phyloP scores from a whole-genome alignment of 2,113 vertebrate species.

The Pavo muticus region DNA sequence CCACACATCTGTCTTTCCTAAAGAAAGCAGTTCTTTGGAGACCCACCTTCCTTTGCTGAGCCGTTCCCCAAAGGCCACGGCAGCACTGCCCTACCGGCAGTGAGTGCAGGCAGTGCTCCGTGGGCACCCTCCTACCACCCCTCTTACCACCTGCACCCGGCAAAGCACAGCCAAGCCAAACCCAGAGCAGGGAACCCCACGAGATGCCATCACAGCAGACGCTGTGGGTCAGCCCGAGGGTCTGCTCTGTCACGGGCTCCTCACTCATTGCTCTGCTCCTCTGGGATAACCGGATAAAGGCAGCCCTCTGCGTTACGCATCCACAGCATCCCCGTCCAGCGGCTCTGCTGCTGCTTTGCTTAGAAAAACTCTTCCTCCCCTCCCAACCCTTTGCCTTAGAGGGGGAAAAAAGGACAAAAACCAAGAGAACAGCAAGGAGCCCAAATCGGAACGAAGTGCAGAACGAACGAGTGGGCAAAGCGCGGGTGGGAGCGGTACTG shows the following conservation, averaged over 20 bases:
- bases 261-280: neutral
- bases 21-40: neutral
- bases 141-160: neutral
- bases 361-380: neutral
- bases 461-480: neutral
- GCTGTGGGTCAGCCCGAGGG: neutral
- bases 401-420: too few species aligned
- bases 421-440: neutral
- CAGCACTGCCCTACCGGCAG: neutral
- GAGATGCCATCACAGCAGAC: neutral
- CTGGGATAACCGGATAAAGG: accelerated
- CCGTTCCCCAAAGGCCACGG: neutral
- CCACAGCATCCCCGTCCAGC: neutral
- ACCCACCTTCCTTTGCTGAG: neutral
- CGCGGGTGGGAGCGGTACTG: accelerated
- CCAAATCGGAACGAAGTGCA: neutral
- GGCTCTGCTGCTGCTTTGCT: neutral
- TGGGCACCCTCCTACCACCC: too few species aligned
- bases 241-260: neutral
- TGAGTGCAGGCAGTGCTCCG: too few species aligned
- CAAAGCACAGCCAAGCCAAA: neutral
- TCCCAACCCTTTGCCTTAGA: neutral
- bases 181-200: neutral
- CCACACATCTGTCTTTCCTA: conserved; percentile 26
- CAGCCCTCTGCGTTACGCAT: neutral